phyloP scores from a whole-genome alignment of 1,140 invertebrate species.

The Hyposmocoma kahamanoa region DNA sequence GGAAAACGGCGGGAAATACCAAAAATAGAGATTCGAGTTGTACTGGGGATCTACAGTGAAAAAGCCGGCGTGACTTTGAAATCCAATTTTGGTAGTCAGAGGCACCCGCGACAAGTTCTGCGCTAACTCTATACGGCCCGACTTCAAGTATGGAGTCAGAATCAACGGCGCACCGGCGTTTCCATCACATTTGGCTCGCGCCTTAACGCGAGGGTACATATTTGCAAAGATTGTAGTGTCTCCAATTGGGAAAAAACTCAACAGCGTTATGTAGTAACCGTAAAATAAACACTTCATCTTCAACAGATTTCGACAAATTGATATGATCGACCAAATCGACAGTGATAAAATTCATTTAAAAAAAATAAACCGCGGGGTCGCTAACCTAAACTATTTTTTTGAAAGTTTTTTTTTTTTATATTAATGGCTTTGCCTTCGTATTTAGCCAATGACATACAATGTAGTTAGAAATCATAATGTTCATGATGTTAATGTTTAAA shows the following conservation, averaged over 20 bases:
- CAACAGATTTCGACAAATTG: too few species aligned
- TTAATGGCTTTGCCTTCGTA: too few species aligned
- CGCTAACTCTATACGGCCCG: slow-evolving; percentile 55
- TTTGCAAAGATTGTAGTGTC: slow-evolving; percentile 34
- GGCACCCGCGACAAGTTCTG: slow-evolving; percentile 48
- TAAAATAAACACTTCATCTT: too few species aligned
- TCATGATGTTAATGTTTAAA: too few species aligned
- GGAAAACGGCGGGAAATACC: slow-evolving; percentile 81
- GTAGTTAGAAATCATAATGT: too few species aligned
- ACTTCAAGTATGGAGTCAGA: slow-evolving; percentile 79
- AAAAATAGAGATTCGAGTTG: slow-evolving; percentile 84
- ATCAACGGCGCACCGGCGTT: slow-evolving; percentile 77
- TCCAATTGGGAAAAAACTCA: slow-evolving; percentile 14
- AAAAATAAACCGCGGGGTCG: too few species aligned
- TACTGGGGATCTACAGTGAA: slow-evolving; percentile 80
- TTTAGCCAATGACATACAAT: too few species aligned
- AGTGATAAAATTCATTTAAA: too few species aligned
- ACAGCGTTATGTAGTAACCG: too few species aligned
- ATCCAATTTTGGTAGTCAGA: slow-evolving; percentile 38
- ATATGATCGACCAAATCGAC: too few species aligned
- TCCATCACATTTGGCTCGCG: slow-evolving; percentile 30
- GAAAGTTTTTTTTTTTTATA: too few species aligned
- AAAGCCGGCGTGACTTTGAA: slow-evolving; percentile 77
- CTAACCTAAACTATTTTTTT: too few species aligned
- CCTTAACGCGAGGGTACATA: slow-evolving; percentile 48